phyloP scores from a whole-genome alignment of 2,888 invertebrate species.

The Xestia xanthographa region DNA sequence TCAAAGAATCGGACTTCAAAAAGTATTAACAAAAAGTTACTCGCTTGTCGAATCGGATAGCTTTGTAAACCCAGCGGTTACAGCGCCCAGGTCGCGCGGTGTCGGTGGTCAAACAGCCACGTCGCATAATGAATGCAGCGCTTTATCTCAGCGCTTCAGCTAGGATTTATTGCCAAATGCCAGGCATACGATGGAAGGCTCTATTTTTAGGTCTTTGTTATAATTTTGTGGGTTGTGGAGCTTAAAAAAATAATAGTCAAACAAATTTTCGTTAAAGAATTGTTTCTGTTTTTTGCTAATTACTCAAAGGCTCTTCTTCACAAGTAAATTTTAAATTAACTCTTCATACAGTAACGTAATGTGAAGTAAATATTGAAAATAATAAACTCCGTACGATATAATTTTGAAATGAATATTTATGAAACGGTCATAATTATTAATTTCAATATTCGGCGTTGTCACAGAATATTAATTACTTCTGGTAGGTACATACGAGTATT shows the following conservation, averaged over 20 bases:
- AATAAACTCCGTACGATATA: neutral
- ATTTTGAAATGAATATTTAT: constrained; percentile 34
- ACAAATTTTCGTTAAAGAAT: neutral
- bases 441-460: constrained; percentile 20
- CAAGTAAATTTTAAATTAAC: neutral
- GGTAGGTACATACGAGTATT: constrained; percentile 21
- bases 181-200: constrained; percentile 12
- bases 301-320: neutral
- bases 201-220: constrained; percentile 21
- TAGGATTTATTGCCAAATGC: constrained; percentile 68
- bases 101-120: constrained; percentile 51
- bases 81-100: constrained; percentile 13
- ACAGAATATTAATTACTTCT: constrained; percentile 27
- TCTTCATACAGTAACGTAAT: neutral
- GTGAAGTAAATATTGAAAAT: constrained; percentile 2
- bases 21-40: constrained; percentile 35
- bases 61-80: constrained; percentile 44
- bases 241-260: neutral
- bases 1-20: constrained; percentile 2
- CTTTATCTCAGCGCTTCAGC: constrained; percentile 73
- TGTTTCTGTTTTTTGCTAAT: neutral
- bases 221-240: constrained; percentile 8
- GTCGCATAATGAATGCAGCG: constrained; percentile 64
- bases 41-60: constrained; percentile 25
- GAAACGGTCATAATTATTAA: constrained; percentile 11